Base-by-base conservation (phyloP, 2,113 vertebrate genomes). In the Macrotis lagotis region DNA sequence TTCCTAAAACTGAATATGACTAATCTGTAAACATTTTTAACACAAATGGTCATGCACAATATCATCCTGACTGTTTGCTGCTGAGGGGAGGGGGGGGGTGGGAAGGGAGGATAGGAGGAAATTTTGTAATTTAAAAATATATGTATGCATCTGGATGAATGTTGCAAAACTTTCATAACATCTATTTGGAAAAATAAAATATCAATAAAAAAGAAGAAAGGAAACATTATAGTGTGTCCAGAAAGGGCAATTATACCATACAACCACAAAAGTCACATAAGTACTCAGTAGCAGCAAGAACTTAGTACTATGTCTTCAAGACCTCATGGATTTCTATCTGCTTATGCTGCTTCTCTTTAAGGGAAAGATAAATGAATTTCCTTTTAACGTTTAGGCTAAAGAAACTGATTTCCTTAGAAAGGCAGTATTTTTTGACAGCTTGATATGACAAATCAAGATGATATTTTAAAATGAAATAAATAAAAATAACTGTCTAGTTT, bases 381-480 rank as follows among this genome's bases (percentile, higher is more conserved):
- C 48, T 90, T 90, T 90, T 16, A 90, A 26, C 28, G 5, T 90
- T 90, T 19, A 83, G 31, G 44, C 26, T 49, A 28, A 25, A 92
- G 55, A 47, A n/a, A 37, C 48, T 51, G 48, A n/a, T 88, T 44
- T 83, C 49, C 59, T 10, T 83, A 51, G 59, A 50, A 50, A 50
- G 47, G 24, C 48, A 66, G 91, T 31, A 92, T 88, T 26, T 74
- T 50, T 88, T 88, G 66, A 92, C 66, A 83, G 92, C n/a, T 83
- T 37, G 48, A 74, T 88, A 47, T 96, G 66, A 93, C 93, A 48
- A 47, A 26, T 95, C 89, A 94, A 52, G 28, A 55, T 95, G 90
- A 83, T 91, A 37, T 96, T 97, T 95, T 92, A 44, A 47, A 93
- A 31, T 91, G 91, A 90, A 91, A 97, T 97, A 96, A 97, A 92